A percentile compares a stretch with the other conserved stretches of the same genome.
These are phyloP conservation scores for Cryptoblepharus egeriae DNA, from an alignment of 2,797 vertebrate genomes.

Conservation along the genomic window DNA sequence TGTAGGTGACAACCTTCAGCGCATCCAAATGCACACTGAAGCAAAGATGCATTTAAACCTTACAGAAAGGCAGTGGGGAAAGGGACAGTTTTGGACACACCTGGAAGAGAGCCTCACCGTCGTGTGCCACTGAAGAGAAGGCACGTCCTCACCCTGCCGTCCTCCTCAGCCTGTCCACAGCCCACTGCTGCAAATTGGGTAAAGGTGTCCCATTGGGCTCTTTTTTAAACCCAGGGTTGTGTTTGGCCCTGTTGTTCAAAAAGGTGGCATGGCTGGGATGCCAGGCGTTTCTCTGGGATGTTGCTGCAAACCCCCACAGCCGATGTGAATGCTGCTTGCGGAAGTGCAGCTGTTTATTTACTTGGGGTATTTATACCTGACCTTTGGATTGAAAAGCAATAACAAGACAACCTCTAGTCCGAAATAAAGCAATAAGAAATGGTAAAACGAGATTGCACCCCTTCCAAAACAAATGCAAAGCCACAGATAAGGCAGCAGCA, in stretches of 20 bases:
- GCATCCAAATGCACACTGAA: too few species aligned
- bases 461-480: not conserved
- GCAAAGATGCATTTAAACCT: too few species aligned
- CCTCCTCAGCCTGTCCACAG: not conserved
- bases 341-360: not conserved
- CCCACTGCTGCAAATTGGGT: not conserved
- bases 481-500: not conserved
- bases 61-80: too few species aligned
- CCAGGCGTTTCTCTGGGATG: conserved; percentile 54
- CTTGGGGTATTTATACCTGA: not conserved
- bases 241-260: conserved; percentile 66
- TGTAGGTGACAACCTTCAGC: too few species aligned
- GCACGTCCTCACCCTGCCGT: too few species aligned
- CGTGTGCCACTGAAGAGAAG: too few species aligned
- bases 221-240: conserved; percentile 62
- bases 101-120: too few species aligned
- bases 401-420: not conserved
- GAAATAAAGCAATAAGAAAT: not conserved
- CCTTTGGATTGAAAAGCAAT: not conserved
- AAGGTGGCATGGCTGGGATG: conserved; percentile 74
- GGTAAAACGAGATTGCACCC: not conserved
- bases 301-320: not conserved
- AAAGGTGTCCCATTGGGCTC: conserved; percentile 46
- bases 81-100: too few species aligned
- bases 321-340: not conserved